phyloP scores from a whole-genome alignment of 2,113 vertebrate species.

The Melanerpes aurifrons region DNA sequence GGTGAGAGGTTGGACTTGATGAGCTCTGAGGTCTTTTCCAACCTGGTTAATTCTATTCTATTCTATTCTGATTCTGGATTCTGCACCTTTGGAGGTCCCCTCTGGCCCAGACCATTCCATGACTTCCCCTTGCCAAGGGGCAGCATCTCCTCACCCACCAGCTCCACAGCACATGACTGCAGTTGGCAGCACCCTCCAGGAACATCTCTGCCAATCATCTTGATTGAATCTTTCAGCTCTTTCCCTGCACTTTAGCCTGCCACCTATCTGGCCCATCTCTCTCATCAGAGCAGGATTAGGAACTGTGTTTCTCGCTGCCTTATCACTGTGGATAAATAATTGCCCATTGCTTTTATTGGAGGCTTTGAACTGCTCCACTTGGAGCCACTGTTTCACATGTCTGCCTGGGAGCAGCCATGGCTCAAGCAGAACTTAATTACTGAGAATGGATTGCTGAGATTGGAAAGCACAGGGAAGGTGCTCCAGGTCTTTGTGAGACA shows the following conservation, averaged over 20 bases:
- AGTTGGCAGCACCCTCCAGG: neutral
- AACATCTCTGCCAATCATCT: slow-evolving; percentile 39
- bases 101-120: too few species aligned
- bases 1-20: too few species aligned
- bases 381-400: neutral
- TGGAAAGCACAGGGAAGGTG: neutral
- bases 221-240: slow-evolving; percentile 34
- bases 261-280: neutral
- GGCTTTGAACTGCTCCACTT: slow-evolving; percentile 1
- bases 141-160: neutral
- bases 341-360: neutral
- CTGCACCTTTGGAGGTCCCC: too few species aligned
- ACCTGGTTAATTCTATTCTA: too few species aligned
- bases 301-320: neutral
- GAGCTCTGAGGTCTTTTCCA: too few species aligned
- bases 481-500: neutral
- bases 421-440: slow-evolving; percentile 42
- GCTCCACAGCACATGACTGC: neutral
- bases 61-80: too few species aligned
- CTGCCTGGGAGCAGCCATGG: neutral
- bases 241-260: neutral
- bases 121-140: neutral
- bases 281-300: slow-evolving; percentile 15
- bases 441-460: neutral
- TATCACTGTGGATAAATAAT: slow-evolving; percentile 49